These are phyloP conservation scores for Leptodirus hochenwartii DNA, from an alignment of 2,888 invertebrate genomes.

Conservation along the genomic window DNA sequence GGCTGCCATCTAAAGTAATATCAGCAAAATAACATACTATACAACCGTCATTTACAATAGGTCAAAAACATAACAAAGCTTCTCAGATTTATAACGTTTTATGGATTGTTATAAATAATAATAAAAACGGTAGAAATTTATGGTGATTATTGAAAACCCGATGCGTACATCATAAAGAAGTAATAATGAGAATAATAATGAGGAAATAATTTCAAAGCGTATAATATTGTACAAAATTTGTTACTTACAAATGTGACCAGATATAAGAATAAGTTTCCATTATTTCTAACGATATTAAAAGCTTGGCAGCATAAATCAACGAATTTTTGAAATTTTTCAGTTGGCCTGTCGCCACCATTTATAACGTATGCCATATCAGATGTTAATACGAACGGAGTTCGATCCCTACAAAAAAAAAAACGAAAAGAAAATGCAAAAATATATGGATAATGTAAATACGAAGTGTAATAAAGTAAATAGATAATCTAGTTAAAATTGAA, in stretches of 20 bases:
- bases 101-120: too few species aligned
- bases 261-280: slow-evolving; percentile 78
- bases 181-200: too few species aligned
- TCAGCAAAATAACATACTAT: slow-evolving; percentile 2
- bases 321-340: slow-evolving; percentile 89
- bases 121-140: neutral
- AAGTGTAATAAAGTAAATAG: too few species aligned
- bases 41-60: slow-evolving; percentile 1
- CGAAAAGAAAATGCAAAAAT: too few species aligned
- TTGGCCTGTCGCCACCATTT: slow-evolving; percentile 86
- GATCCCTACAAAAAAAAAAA: slow-evolving; percentile 46
- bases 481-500: too few species aligned
- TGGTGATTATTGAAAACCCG: neutral
- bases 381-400: slow-evolving; percentile 93
- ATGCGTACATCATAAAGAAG: too few species aligned
- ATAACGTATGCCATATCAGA: slow-evolving; percentile 99
- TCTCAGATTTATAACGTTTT: too few species aligned
- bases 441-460: too few species aligned
- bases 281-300: slow-evolving; percentile 84
- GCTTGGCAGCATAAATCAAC: slow-evolving; percentile 97
- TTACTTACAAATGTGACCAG: slow-evolving; percentile 70
- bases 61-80: neutral
- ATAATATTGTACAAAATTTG: too few species aligned
- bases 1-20: slow-evolving; percentile 55
- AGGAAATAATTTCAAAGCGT: too few species aligned